Evolutionary conservation across 2,113 vertebrate species (phyloP).

Genomic region (Actenoides lindsayi): DNA sequence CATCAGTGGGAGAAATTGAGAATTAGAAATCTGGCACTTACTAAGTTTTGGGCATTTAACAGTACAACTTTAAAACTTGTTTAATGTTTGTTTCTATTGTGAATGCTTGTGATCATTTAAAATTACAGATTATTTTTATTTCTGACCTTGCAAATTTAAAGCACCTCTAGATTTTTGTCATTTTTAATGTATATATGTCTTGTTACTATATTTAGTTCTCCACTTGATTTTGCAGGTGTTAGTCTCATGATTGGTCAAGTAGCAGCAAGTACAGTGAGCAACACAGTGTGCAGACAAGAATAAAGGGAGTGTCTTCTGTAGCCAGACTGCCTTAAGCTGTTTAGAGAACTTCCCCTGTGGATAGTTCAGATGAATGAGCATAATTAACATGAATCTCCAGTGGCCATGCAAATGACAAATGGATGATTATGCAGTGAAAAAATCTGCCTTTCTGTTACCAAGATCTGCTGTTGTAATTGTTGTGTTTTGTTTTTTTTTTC

Average conservation of each 20-base stretch:
- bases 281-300: background rate
- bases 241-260: background rate
- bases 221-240: background rate
- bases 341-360: conserved; percentile 63
- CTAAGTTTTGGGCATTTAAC: background rate
- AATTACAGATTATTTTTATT: background rate
- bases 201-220: background rate
- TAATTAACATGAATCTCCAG: conserved; percentile 75
- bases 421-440: conserved; percentile 70
- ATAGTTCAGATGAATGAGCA: conserved; percentile 69
- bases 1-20: background rate
- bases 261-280: background rate
- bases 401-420: conserved; percentile 72
- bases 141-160: background rate
- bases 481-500: background rate
- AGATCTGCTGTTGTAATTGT: conserved; percentile 38
- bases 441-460: conserved; percentile 49
- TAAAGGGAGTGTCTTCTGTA: conserved; percentile 26
- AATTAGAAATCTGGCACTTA: background rate
- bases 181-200: background rate
- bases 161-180: background rate
- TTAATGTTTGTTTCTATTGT: background rate
- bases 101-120: background rate
- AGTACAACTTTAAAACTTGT: background rate
- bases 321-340: conserved; percentile 64